Conservation (phyloP, 2,113 vertebrate species). For the Herpetotheres cachinnans region DNA sequence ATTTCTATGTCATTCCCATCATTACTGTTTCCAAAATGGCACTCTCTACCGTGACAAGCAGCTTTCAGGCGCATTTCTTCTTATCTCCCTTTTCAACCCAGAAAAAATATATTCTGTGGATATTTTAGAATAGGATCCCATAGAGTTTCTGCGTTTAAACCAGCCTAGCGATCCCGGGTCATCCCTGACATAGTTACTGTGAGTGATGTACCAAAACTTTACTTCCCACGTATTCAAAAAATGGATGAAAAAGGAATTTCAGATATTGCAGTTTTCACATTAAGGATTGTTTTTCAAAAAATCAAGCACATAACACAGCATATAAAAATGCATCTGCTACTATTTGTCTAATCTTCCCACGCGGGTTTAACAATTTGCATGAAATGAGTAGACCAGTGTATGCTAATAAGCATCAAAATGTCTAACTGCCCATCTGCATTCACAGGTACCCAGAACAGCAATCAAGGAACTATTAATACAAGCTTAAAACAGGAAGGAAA, state of each 20-base stretch:
- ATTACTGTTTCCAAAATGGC: not conserved
- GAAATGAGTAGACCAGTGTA: not conserved
- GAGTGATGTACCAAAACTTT: not conserved
- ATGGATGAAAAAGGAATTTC: not conserved
- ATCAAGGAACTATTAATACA: not conserved
- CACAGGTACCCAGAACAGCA: not conserved
- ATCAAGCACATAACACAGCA: not conserved
- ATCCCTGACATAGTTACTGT: not conserved
- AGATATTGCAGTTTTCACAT: not conserved
- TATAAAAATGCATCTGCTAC: constrained; percentile 6
- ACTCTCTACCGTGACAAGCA: not conserved
- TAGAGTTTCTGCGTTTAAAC: not conserved
- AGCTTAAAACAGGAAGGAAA: not conserved
- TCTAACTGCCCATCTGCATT: not conserved
- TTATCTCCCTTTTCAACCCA: not conserved
- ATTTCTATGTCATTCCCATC: not conserved
- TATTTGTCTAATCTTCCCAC: not conserved
- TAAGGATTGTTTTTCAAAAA: not conserved
- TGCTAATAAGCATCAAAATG: not conserved
- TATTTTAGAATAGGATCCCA: not conserved
- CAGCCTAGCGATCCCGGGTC: not conserved
- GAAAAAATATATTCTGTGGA: not conserved
- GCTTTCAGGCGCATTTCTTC: not conserved
- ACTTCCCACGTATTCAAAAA: not conserved
- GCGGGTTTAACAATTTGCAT: not conserved